Base-by-base conservation (phyloP, 1,140 invertebrate genomes). In the Pogonognathellus flavescens region DNA sequence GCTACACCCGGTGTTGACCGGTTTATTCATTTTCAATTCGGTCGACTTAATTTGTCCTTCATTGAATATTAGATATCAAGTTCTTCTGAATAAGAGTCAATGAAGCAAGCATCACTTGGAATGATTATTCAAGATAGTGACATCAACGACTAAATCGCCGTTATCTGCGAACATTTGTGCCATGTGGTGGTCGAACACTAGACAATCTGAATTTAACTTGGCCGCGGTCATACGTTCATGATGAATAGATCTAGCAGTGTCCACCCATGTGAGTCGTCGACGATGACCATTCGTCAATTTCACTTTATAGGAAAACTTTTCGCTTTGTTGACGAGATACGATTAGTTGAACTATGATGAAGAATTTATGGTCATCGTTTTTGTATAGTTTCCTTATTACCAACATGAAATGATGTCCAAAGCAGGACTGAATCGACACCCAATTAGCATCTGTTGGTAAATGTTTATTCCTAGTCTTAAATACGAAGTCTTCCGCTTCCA, bases 401-500 rank as follows among this genome's bases (percentile, higher is more conserved):
- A 99, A 93, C 98, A 99, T 99, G 90, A 99, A 99, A 91, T 99
- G 96, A 90, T 99, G 97, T 82, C 96, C 97, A 91, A 99, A 99
- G 92, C 98, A 99, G 11, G 97, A 98, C 91, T 99, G 98, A 98
- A 99, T 99, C 98, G 99, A 99, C 0, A 99, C 99, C 99, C 99
- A 99, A 91, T 99, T 99, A 2, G 99, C 99, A 84, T 98, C 98
- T 85, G 98, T 98, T 76, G 98, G 98, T 87, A 99, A 93, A 92
- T 99, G 99, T 81, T 99, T 99, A 92, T 99, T 99, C 59, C 98
- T 99, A 1, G 99, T 98, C 88, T 99, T 92, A 91, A 99, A 99
- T 60, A 99, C 98, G 90, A 99, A 99, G 90, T 99, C 99, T 92
- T 99, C 98, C n/a, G n/a, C 62, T 8, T 31, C 22, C 20, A 25